These are phyloP conservation scores for Orthonyx spaldingii DNA, from an alignment of 2,113 vertebrate genomes.

Conservation along the genomic window DNA sequence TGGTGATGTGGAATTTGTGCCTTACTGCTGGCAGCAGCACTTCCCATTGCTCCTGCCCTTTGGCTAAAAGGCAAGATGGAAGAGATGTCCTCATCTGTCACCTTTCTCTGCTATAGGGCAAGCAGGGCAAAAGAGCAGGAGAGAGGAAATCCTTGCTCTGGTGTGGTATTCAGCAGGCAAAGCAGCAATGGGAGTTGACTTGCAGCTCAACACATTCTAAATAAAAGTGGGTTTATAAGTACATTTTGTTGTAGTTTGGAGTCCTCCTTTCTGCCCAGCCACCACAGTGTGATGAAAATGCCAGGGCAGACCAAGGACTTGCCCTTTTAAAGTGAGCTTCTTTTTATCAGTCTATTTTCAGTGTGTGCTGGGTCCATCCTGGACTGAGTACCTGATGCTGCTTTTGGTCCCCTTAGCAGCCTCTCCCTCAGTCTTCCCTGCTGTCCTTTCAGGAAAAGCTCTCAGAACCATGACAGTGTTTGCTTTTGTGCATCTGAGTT, in stretches of 20 bases:
- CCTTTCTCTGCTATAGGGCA: accelerated
- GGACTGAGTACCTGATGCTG: not conserved
- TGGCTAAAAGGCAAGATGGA: not conserved
- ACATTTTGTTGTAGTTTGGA: not conserved
- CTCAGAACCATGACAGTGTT: not conserved
- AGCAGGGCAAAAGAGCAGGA: not conserved
- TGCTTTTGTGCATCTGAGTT: not conserved
- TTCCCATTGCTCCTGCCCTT: not conserved
- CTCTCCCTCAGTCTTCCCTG: not conserved
- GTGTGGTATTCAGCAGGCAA: not conserved
- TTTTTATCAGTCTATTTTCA: not conserved
- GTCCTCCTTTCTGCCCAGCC: not conserved
- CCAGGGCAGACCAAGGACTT: not conserved
- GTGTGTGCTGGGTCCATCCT: not conserved
- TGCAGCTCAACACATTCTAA: not conserved
- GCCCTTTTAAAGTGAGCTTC: accelerated
- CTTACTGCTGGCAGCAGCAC: not conserved
- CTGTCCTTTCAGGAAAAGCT: not conserved
- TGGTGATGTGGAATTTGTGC: not conserved
- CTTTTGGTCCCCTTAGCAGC: not conserved
- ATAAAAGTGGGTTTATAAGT: not conserved
- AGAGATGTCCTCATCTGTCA: not conserved
- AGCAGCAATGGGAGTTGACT: not conserved
- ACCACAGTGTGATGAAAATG: not conserved
- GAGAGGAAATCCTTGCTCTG: not conserved